A percentile compares a stretch with the other conserved stretches of the same genome.
These are phyloP conservation scores for Actinostola sp. DNA, from an alignment of 92 coral and sea anemone species.

Conservation along the genomic window DNA sequence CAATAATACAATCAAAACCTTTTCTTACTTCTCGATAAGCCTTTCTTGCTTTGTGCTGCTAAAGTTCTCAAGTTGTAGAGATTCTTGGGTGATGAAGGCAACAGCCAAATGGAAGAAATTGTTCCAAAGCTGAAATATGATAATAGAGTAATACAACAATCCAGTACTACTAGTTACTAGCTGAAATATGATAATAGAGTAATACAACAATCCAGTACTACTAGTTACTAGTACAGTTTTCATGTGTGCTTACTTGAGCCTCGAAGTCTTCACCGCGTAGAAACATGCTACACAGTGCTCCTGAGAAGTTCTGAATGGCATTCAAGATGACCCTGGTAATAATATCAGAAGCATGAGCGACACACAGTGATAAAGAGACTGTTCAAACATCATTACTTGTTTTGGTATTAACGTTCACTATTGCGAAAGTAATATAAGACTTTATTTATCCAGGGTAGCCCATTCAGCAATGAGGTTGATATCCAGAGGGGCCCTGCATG, in stretches of 20 bases:
- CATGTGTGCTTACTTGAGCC: conserved; percentile 73
- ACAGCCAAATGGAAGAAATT: conserved; percentile 94
- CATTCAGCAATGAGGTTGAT: no score
- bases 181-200: conserved; percentile 31
- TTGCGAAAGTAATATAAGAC: no score
- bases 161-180: not conserved
- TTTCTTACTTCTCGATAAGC: conserved; percentile 83
- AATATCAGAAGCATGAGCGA: not conserved
- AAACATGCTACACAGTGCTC: conserved; percentile 81
- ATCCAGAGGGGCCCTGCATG: no score
- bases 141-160: not conserved
- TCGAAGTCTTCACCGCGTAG: conserved; percentile 69
- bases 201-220: not conserved
- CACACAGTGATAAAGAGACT: not conserved
- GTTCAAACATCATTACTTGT: no score
- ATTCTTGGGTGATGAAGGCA: conserved; percentile 94
- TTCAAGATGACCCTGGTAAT: conserved; percentile 83
- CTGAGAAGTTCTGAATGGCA: conserved; percentile 93
- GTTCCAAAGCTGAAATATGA: conserved; percentile 79
- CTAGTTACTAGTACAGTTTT: not conserved
- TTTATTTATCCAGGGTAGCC: no score
- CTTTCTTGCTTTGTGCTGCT: conserved; percentile 85
- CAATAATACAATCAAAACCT: not conserved
- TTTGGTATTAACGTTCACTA: no score
- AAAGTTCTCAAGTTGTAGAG: conserved; percentile 88